These are phyloP conservation scores for Scaptomyza graminum DNA, from an alignment of 1,140 invertebrate genomes.

Conservation along the genomic window DNA sequence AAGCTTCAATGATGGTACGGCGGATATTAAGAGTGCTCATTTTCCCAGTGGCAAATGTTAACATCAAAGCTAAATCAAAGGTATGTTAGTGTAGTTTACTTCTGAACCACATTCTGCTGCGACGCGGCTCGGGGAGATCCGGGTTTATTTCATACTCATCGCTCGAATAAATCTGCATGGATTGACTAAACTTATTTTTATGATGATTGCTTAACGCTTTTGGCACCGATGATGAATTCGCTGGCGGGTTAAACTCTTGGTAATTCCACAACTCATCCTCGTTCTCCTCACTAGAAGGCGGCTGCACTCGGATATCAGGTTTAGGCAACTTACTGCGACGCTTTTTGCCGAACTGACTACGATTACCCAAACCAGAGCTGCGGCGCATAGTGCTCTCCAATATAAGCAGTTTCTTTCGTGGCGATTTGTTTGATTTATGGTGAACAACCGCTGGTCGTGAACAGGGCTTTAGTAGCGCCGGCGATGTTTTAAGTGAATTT, in stretches of 20 bases:
- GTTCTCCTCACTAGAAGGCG: not conserved
- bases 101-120: too few species aligned
- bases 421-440: slow-evolving; percentile 33
- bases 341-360: slow-evolving; percentile 25
- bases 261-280: slow-evolving; percentile 35
- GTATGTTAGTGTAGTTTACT: too few species aligned
- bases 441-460: not conserved
- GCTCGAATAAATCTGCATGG: not conserved
- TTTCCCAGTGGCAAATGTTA: too few species aligned
- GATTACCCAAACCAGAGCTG: slow-evolving; percentile 28
- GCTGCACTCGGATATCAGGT: not conserved
- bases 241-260: slow-evolving; percentile 34
- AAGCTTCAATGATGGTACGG: too few species aligned
- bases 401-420: slow-evolving; percentile 40
- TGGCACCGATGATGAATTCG: slow-evolving; percentile 44
- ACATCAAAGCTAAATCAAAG: too few species aligned
- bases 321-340: not conserved
- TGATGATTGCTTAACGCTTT: not conserved
- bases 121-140: not conserved
- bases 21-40: too few species aligned
- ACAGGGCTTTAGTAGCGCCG: slow-evolving; percentile 12
- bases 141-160: not conserved
- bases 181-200: not conserved
- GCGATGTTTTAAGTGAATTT: slow-evolving; percentile 14
- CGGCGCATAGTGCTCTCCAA: slow-evolving; percentile 45